Evolutionary conservation across 2,888 invertebrate species (phyloP).

Genomic region (Eucriotettix oculatus): DNA sequence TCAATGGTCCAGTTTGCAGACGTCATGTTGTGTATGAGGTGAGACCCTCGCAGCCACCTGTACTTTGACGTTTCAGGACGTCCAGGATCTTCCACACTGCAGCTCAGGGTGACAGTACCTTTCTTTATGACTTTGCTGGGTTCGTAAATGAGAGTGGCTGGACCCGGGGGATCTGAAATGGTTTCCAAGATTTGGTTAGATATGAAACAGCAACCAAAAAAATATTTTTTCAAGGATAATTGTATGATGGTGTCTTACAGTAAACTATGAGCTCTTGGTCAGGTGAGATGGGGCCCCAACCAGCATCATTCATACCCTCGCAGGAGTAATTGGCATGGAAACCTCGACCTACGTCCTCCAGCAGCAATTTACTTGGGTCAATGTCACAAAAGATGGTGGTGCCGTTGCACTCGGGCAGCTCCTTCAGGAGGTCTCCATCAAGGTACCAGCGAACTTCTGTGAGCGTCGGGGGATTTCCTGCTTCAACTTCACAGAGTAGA

Average conservation of each 20-base stretch:
- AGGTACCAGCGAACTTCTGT: conserved; percentile 75
- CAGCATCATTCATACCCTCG: conserved; percentile 73
- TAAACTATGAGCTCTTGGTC: conserved; percentile 65
- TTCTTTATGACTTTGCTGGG: conserved; percentile 68
- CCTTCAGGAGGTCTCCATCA: conserved; percentile 66
- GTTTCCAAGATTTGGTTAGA: background rate
- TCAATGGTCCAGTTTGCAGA: conserved; percentile 63
- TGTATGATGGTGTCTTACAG: conserved; percentile 35
- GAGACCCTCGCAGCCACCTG: conserved; percentile 59
- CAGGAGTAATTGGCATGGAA: conserved; percentile 93
- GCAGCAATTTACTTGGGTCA: conserved; percentile 68
- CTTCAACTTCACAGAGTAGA: conserved; percentile 58
- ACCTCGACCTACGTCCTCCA: conserved; percentile 70
- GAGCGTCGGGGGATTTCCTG: conserved; percentile 59
- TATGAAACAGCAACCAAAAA: background rate
- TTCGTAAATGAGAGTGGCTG: conserved; percentile 56
- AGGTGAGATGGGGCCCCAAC: conserved; percentile 68
- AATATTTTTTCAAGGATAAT: background rate
- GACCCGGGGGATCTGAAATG: conserved; percentile 62
- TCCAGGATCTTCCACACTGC: conserved; percentile 68
- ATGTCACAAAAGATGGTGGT: conserved; percentile 51
- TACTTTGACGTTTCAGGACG: conserved; percentile 38
- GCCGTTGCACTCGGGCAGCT: conserved; percentile 59
- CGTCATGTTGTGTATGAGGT: conserved; percentile 56
- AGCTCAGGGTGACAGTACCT: conserved; percentile 63